Evolutionary conservation across 1,140 invertebrate species (phyloP).

Genomic region (Tetranychus urticae): DNA sequence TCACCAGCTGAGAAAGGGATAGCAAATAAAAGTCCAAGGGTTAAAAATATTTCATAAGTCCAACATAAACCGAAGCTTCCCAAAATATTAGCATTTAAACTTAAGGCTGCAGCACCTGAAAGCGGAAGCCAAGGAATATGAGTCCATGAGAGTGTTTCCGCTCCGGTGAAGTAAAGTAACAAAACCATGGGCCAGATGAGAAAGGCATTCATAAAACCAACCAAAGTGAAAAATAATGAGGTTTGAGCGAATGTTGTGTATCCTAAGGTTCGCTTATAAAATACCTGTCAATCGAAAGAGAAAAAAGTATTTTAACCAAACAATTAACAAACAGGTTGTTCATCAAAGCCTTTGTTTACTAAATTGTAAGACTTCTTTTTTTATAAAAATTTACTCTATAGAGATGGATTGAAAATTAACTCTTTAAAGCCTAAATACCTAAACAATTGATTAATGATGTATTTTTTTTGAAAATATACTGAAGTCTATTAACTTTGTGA

Average conservation of each 20-base stretch:
- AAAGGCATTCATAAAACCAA: constrained; percentile 54
- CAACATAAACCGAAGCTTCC: constrained; percentile 69
- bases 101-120: constrained; percentile 9
- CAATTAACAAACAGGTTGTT: no score
- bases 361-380: no score
- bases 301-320: no score
- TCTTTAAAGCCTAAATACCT: no score
- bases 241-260: constrained; percentile 64
- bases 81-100: constrained; percentile 56
- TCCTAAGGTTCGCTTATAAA: constrained; percentile 73
- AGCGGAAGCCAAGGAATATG: constrained; percentile 14
- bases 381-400: no score
- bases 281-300: constrained; percentile 30
- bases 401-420: no score
- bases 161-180: constrained; percentile 53
- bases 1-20: constrained; percentile 76
- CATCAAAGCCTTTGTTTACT: no score
- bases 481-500: no score
- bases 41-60: constrained; percentile 78
- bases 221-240: constrained; percentile 58
- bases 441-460: no score
- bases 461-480: no score
- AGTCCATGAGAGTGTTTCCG: constrained; percentile 40
- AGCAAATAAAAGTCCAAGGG: constrained; percentile 63
- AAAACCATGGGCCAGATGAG: constrained; percentile 64